Conservation (phyloP, 64 coral and sea anemone genomes). For the Montipora capricornis region DNA sequence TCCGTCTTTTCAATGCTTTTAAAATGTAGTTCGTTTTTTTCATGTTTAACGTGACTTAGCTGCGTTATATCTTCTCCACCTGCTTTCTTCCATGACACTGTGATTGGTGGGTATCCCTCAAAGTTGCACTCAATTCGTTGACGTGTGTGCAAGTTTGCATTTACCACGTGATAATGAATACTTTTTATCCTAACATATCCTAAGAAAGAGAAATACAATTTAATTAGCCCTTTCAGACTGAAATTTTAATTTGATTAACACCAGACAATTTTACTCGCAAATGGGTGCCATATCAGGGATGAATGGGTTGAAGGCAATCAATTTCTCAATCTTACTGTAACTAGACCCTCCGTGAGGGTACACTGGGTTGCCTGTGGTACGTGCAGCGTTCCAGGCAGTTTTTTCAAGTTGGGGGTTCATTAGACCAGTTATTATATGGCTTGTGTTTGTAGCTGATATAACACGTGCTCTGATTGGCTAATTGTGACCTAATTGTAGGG, state of each 20-base stretch:
- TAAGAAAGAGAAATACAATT: background rate
- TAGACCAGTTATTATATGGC: no score
- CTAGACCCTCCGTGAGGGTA: no score
- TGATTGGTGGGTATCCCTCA: conserved; percentile 29
- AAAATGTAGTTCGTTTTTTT: conserved; percentile 32
- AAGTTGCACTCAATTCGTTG: conserved; percentile 44
- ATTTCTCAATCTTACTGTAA: background rate
- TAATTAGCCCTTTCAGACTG: no score
- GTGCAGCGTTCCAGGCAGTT: no score
- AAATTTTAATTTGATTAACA: no score
- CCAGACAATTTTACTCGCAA: no score
- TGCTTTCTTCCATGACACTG: conserved; percentile 31
- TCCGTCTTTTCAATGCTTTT: conserved; percentile 34
- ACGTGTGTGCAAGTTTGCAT: background rate
- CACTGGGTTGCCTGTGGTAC: no score
- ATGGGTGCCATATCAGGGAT: background rate
- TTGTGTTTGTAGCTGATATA: no score
- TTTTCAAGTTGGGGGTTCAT: no score
- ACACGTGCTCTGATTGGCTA: no score
- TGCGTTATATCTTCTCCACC: background rate
- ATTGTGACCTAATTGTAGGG: no score
- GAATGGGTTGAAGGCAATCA: background rate
- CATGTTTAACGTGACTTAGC: background rate
- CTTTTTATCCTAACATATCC: conserved; percentile 24
- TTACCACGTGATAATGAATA: background rate